Evolutionary conservation across 1,140 invertebrate species (phyloP), one percentile per base, ranked within the genome.

Genomic region (Sarcophaga peregrina): DNA sequence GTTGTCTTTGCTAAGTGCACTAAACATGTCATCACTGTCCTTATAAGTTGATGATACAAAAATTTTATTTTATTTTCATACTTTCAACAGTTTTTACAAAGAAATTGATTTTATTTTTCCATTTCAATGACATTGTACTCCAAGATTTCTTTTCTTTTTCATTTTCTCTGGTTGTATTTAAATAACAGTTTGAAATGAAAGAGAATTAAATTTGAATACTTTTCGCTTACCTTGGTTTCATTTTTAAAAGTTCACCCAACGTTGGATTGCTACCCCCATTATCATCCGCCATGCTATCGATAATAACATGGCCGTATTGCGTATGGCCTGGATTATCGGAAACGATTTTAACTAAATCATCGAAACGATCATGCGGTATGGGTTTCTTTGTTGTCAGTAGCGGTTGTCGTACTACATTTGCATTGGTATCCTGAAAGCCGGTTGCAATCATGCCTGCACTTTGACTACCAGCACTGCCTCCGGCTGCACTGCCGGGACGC

Each of bases 161-260:
- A 6, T 68, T 8, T 20, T 5, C 3, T 68, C 20, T 68, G 6
- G 6, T 7, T 20, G 10, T 20, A 20, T 68, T 68, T 7, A 68
- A n/a, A 20, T 20, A 17, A 68, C 11, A 62, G 20, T 52, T 10
- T 52, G 1, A 37, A 37, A 37, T 37, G 1, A 37, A 37, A 37
- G 25, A 37, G 25, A 37, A 37, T 37, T 37, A 37, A 37, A 37
- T 4, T 37, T 37, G 25, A 37, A 37, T 37, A 37, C 25, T 1
- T 37, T 37, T 37, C 25, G 91, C 93, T 92, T 84, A 95, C 94
- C 92, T 92, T n/a, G 91, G 88, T 86, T 92, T 91, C 68, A 94
- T 87, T 54, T 93, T 92, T 83, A 93, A 93, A 87, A 95, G 87
- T 80, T 95, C 93, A 0, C 91, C 93, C 46, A 96, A 91, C 7